These are phyloP conservation scores for Entomyzon cyanotis DNA, from an alignment of 2,113 vertebrate species.

Conservation along the genomic window DNA sequence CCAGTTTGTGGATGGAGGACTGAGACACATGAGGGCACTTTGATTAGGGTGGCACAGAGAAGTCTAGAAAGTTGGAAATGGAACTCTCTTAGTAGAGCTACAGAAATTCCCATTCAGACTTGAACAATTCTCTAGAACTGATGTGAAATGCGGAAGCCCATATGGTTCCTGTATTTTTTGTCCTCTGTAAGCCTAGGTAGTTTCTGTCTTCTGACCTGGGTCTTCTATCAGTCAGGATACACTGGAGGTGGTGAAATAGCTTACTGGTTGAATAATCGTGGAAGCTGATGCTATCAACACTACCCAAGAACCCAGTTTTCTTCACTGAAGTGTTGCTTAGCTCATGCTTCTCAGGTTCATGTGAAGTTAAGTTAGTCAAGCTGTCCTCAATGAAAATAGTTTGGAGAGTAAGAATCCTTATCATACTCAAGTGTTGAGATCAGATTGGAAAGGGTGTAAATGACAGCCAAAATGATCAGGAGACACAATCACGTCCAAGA, in stretches of 20 bases:
- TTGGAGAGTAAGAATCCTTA: background rate
- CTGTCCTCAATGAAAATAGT: background rate
- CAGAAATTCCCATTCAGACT: background rate
- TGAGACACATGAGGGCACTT: background rate
- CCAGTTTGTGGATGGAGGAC: background rate
- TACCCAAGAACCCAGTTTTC: background rate
- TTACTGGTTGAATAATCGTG: background rate
- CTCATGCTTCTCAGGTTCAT: background rate
- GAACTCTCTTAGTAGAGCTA: background rate
- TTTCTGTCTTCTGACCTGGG: background rate
- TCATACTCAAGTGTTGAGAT: background rate
- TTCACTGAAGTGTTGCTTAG: background rate
- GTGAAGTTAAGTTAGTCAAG: background rate
- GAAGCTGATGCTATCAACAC: background rate
- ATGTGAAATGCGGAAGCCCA: fast-evolving
- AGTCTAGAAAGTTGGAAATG: fast-evolving
- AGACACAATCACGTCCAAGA: background rate
- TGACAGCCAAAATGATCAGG: background rate
- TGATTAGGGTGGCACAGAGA: background rate
- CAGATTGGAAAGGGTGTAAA: background rate
- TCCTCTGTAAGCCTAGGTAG: background rate
- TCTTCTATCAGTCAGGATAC: background rate
- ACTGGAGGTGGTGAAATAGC: background rate
- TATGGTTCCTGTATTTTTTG: background rate
- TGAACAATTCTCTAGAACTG: background rate